phyloP scores from a whole-genome alignment of 2,797 vertebrate genomes.

The Masticophis lateralis region DNA sequence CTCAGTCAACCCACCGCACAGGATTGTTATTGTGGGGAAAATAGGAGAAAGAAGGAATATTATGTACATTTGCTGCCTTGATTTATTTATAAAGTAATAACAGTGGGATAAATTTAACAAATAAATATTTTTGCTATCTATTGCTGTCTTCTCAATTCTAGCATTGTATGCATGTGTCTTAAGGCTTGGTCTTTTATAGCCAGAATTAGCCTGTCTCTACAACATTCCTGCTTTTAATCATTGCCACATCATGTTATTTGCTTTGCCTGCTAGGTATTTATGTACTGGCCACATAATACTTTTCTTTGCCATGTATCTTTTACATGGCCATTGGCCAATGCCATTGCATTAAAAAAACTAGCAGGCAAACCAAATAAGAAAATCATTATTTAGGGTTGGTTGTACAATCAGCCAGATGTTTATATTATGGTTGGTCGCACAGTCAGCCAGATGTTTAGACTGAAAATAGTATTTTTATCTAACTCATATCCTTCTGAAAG shows the following conservation, averaged over 20 bases:
- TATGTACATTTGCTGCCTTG: background rate
- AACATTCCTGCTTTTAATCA: background rate
- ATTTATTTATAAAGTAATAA: background rate
- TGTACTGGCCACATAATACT: background rate
- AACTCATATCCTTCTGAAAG: background rate
- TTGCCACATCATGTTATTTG: background rate
- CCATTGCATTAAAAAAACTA: background rate
- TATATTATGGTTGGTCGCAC: no score
- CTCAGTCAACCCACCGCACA: background rate
- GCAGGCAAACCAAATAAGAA: background rate
- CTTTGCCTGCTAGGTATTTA: background rate
- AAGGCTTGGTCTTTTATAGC: background rate
- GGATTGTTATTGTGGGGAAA: background rate
- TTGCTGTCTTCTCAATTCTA: background rate
- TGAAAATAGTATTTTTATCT: background rate
- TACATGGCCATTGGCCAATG: background rate
- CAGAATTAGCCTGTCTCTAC: background rate
- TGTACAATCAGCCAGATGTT: background rate
- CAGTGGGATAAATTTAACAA: background rate
- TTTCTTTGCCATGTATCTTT: background rate
- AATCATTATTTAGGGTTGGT: background rate
- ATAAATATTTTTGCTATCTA: background rate
- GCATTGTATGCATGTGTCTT: background rate
- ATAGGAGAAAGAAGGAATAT: background rate
- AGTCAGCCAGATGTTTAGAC: background rate